Conservation (phyloP, 2,797 vertebrate genomes). For the Rallus crepitans region DNA sequence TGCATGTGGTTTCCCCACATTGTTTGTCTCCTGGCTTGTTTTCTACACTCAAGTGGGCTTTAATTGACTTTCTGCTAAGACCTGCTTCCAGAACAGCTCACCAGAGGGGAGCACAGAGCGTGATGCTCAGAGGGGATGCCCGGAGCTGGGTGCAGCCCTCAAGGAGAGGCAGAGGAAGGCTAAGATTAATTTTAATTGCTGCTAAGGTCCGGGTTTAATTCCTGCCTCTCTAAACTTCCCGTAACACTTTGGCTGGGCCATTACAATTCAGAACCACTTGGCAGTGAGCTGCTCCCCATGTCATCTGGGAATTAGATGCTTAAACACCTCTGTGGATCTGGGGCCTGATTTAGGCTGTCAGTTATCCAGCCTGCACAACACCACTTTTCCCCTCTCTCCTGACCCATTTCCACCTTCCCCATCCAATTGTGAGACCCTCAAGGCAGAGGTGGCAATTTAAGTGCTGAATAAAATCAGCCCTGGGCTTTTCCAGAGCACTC, state of each 20-base stretch:
- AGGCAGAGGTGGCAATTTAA: background rate
- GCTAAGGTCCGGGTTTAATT: slow-evolving; percentile 10
- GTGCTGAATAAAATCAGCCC: background rate
- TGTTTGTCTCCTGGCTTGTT: background rate
- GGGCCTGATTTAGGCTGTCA: slow-evolving; percentile 24
- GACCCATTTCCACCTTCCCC: background rate
- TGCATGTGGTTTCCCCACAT: background rate
- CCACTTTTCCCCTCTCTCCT: background rate
- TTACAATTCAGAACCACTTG: background rate
- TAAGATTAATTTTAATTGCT: slow-evolving; percentile 10
- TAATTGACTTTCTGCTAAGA: slow-evolving; percentile 8
- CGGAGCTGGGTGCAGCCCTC: background rate
- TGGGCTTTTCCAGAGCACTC: background rate
- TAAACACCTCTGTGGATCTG: background rate
- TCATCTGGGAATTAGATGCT: background rate
- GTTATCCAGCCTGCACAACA: background rate
- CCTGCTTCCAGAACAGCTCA: background rate
- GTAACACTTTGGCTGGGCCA: background rate
- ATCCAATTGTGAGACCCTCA: background rate
- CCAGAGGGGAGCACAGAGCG: background rate
- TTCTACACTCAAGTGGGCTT: background rate
- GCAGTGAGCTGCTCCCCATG: background rate
- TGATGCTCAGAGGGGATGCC: background rate
- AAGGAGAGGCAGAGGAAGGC: background rate
- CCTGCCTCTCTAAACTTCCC: slow-evolving; percentile 36